Conservation (phyloP, 1,140 invertebrate species). For the Brevipalpus yothersi region DNA sequence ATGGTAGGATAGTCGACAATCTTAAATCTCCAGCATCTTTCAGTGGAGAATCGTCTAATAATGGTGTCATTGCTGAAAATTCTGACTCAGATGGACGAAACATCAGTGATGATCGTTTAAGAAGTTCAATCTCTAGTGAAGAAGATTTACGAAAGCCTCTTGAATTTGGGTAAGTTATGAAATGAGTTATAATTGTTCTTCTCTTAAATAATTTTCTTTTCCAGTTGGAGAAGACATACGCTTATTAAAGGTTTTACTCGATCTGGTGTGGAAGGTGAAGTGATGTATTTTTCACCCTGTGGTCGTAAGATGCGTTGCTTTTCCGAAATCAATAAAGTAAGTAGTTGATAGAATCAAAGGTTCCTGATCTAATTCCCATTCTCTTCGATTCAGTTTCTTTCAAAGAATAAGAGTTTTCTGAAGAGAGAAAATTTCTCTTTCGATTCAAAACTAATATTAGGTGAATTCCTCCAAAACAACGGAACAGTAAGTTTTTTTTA, state of each 20-base stretch:
- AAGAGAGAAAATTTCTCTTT: constrained; percentile 72
- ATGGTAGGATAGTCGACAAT: not conserved
- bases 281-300: constrained; percentile 66
- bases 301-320: constrained; percentile 46
- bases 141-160: constrained; percentile 41
- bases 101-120: constrained; percentile 3
- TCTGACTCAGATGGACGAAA: constrained; percentile 7
- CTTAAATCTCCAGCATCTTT: not conserved
- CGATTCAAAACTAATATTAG: constrained; percentile 56
- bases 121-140: constrained; percentile 19
- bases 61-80: not conserved
- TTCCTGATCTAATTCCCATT: not conserved
- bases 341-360: constrained; percentile 2
- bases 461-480: constrained; percentile 50
- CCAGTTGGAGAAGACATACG: constrained; percentile 57
- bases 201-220: constrained; percentile 4
- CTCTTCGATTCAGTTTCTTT: constrained; percentile 18
- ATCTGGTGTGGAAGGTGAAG: constrained; percentile 30
- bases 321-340: constrained; percentile 41
- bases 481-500: not conserved
- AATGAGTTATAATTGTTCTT: constrained; percentile 3
- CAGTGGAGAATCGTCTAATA: not conserved
- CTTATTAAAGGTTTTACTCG: constrained; percentile 55
- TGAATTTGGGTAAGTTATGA: constrained; percentile 30
- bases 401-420: constrained; percentile 31